Conservation (phyloP, 2,113 vertebrate species). For the Syrrhaptes paradoxus region DNA sequence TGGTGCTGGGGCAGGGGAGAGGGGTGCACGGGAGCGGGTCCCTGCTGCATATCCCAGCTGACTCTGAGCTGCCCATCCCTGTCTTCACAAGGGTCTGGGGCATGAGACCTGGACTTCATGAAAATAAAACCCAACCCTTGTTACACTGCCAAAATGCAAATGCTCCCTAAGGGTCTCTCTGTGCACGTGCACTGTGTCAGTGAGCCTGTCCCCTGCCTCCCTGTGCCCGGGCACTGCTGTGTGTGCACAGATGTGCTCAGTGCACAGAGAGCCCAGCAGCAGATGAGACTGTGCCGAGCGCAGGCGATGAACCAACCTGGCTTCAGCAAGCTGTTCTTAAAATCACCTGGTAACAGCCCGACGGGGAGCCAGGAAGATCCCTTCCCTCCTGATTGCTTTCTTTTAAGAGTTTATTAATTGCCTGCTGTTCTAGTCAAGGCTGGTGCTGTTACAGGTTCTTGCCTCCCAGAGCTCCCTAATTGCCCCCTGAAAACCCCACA, state of each 20-base stretch:
- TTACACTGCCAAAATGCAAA: accelerated
- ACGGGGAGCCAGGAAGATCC: neutral
- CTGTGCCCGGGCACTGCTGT: accelerated
- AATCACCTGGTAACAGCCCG: neutral
- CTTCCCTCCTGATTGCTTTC: neutral
- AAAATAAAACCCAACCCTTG: neutral
- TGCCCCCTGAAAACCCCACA: neutral
- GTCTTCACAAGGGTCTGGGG: accelerated
- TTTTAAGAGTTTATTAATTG: neutral
- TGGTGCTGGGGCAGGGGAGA: neutral
- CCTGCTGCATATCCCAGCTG: neutral
- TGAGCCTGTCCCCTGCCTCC: neutral
- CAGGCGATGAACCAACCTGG: neutral
- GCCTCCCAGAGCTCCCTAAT: neutral
- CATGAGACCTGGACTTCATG: accelerated
- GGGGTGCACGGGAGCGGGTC: accelerated
- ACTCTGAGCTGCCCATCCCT: neutral
- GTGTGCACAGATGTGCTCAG: neutral
- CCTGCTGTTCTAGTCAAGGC: neutral
- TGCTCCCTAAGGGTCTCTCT: accelerated
- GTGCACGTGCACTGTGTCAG: neutral
- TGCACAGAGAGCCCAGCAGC: neutral
- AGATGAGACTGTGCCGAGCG: neutral
- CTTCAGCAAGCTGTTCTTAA: neutral
- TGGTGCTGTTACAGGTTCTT: neutral